Conservation (phyloP, 2,113 vertebrate species). For the Dipodomys ordii region DNA sequence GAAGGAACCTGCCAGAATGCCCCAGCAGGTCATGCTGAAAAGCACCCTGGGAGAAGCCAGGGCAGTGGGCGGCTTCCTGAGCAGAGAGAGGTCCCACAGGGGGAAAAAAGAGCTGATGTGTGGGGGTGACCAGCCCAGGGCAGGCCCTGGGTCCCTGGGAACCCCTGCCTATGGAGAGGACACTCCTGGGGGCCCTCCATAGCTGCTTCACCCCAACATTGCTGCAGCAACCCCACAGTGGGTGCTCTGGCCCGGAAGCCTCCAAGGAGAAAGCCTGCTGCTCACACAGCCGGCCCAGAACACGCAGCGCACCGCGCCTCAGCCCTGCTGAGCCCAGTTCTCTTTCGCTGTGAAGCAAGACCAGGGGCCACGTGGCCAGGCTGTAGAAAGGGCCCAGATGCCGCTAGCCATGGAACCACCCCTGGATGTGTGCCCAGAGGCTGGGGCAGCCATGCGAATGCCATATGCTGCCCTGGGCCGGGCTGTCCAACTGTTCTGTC, state of each 20-base stretch:
- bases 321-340: fast-evolving
- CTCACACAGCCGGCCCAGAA: neutral
- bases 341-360: no score
- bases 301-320: neutral
- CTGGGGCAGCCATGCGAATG: neutral
- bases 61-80: neutral
- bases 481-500: neutral
- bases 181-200: neutral
- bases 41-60: constrained; percentile 17
- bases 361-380: neutral
- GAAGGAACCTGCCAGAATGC: constrained; percentile 70
- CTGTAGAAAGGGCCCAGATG: neutral
- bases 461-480: neutral
- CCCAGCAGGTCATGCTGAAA: neutral
- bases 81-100: neutral
- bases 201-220: fast-evolving
- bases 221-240: fast-evolving
- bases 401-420: neutral
- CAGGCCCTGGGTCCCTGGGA: neutral
- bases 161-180: neutral
- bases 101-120: neutral
- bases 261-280: neutral
- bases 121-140: fast-evolving
- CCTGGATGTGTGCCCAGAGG: no score
- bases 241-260: neutral